phyloP scores from a whole-genome alignment of 2,113 vertebrate genomes.

The Bungarus multicinctus region DNA sequence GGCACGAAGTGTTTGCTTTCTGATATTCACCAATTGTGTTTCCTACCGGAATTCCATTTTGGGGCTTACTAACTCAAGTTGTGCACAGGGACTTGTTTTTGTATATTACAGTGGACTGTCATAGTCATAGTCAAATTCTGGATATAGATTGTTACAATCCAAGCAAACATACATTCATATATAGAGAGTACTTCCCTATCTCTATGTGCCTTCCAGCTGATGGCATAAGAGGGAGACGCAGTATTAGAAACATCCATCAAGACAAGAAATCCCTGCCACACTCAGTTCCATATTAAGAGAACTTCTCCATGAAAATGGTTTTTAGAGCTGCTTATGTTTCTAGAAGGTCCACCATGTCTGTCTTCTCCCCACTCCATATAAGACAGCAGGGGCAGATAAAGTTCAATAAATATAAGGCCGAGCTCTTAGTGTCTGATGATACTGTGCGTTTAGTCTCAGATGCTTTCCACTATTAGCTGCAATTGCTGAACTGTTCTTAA shows the following conservation, averaged over 20 bases:
- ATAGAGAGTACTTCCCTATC: background rate
- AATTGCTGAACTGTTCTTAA: background rate
- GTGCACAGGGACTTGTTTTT: background rate
- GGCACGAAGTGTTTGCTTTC: background rate
- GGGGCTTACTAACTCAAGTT: background rate
- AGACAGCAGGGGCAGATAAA: background rate
- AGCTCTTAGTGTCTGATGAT: background rate
- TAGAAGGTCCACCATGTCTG: background rate
- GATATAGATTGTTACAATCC: background rate
- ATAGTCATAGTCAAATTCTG: background rate
- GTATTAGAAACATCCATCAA: background rate
- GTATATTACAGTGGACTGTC: background rate
- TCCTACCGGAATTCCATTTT: background rate
- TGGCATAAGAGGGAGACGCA: background rate
- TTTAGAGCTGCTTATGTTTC: background rate
- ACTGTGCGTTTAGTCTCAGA: background rate
- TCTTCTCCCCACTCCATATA: background rate
- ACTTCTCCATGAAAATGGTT: background rate
- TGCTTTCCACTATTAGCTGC: background rate
- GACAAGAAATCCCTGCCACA: background rate
- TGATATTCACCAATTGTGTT: background rate
- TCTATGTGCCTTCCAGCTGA: background rate
- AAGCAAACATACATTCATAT: background rate
- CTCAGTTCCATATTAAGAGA: background rate
- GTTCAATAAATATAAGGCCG: background rate